Evolutionary conservation across 2,888 invertebrate species (phyloP).

Genomic region (Aporophyla nigra): DNA sequence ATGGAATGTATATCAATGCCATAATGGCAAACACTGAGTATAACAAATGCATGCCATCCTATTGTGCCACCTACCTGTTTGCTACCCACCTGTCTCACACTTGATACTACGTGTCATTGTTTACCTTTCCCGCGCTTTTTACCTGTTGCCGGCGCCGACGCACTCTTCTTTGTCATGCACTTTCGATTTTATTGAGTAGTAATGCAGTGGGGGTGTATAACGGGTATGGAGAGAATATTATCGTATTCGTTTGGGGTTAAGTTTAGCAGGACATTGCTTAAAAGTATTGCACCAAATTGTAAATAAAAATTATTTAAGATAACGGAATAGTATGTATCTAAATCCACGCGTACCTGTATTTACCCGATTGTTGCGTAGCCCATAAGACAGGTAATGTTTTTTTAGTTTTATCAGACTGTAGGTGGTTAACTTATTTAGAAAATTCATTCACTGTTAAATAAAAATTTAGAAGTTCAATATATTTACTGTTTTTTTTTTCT

Average conservation of each 20-base stretch:
- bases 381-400: too few species aligned
- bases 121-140: conserved; percentile 37
- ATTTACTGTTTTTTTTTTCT: too few species aligned
- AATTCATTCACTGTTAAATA: too few species aligned
- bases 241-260: conserved; percentile 9
- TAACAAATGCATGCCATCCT: conserved; percentile 1
- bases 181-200: conserved; percentile 41
- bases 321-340: not conserved
- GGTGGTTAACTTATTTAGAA: too few species aligned
- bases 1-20: conserved; percentile 10
- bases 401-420: too few species aligned
- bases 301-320: not conserved
- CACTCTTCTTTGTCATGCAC: conserved; percentile 9
- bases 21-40: not conserved
- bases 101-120: conserved; percentile 43
- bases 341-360: not conserved
- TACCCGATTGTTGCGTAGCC: too few species aligned
- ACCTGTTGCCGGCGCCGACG: conserved; percentile 22
- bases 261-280: not conserved
- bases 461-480: too few species aligned
- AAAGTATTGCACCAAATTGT: not conserved
- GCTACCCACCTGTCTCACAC: conserved; percentile 38
- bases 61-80: conserved; percentile 29
- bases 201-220: not conserved
- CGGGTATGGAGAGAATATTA: not conserved